Evolutionary conservation across 2,888 invertebrate genomes (phyloP).

Genomic region (Epirrhoe tristata): DNA sequence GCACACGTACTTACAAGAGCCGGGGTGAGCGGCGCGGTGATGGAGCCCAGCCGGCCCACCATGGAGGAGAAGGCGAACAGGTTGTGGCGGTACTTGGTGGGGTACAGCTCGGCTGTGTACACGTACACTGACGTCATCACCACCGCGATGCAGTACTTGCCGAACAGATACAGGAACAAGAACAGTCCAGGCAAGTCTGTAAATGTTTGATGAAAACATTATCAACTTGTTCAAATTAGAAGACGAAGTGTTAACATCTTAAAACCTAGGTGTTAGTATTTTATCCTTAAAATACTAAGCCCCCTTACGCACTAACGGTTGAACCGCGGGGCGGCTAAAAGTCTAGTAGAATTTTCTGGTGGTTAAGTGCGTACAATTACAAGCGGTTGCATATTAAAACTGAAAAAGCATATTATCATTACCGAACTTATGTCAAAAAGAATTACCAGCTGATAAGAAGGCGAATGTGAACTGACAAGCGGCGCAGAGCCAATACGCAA

Average conservation of each 20-base stretch:
- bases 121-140: conserved; percentile 88
- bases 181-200: conserved; percentile 68
- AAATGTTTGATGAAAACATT: conserved; percentile 3
- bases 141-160: conserved; percentile 88
- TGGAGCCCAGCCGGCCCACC: conserved; percentile 88
- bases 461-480: conserved; percentile 86
- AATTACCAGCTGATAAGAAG: conserved; percentile 83
- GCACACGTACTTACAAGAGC: conserved; percentile 82
- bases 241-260: too few species aligned
- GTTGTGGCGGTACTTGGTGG: conserved; percentile 87
- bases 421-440: too few species aligned
- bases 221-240: not conserved
- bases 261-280: too few species aligned
- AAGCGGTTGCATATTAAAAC: too few species aligned
- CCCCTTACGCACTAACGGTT: too few species aligned
- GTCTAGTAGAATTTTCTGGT: too few species aligned
- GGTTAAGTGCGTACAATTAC: too few species aligned
- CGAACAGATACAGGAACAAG: conserved; percentile 84
- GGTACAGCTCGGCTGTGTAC: conserved; percentile 88
- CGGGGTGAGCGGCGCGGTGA: conserved; percentile 88
- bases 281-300: too few species aligned
- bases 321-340: too few species aligned
- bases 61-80: conserved; percentile 88
- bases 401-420: too few species aligned
- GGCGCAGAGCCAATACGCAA: conserved; percentile 87